These are phyloP conservation scores for Semicossyphus pulcher DNA, from an alignment of 2,113 vertebrate genomes.

Conservation along the genomic window DNA sequence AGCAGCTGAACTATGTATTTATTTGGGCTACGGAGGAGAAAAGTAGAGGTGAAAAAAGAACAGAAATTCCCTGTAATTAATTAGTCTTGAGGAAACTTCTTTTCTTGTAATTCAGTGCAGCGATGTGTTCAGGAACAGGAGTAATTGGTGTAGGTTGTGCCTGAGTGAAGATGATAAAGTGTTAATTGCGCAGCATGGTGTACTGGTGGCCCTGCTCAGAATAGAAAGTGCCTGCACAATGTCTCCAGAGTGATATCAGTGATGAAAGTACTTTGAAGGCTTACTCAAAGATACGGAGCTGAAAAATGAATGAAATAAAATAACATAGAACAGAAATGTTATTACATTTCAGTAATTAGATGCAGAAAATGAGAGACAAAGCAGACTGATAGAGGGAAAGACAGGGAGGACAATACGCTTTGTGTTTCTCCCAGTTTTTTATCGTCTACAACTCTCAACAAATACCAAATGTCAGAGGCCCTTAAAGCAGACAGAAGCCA, in stretches of 20 bases:
- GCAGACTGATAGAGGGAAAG: neutral
- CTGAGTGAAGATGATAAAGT: constrained; percentile 19
- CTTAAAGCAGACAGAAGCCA: constrained; percentile 65
- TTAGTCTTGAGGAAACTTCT: too few relatives aligned
- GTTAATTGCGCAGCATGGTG: constrained; percentile 4
- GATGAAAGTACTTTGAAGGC: neutral
- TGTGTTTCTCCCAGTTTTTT: constrained; percentile 37
- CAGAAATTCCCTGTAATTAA: too few relatives aligned
- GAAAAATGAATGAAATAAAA: neutral
- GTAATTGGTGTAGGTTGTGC: neutral
- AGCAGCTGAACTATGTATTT: neutral
- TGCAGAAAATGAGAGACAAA: constrained; percentile 9
- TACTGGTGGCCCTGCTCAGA: constrained; percentile 10
- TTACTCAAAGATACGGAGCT: neutral
- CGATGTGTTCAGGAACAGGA: neutral
- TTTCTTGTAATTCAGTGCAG: neutral
- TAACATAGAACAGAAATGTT: neutral
- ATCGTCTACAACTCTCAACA: constrained; percentile 47
- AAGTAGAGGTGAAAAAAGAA: too few relatives aligned
- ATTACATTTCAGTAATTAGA: constrained; percentile 3
- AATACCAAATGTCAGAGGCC: constrained; percentile 68
- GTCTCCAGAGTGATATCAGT: neutral
- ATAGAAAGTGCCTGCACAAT: constrained; percentile 28
- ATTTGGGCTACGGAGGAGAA: neutral
- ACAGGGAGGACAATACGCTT: constrained; percentile 4